A percentile compares a stretch with the other conserved stretches of the same genome.
These are phyloP conservation scores for Rhinolophus sinicus DNA, from an alignment of 2,113 vertebrate genomes.

Conservation along the genomic window DNA sequence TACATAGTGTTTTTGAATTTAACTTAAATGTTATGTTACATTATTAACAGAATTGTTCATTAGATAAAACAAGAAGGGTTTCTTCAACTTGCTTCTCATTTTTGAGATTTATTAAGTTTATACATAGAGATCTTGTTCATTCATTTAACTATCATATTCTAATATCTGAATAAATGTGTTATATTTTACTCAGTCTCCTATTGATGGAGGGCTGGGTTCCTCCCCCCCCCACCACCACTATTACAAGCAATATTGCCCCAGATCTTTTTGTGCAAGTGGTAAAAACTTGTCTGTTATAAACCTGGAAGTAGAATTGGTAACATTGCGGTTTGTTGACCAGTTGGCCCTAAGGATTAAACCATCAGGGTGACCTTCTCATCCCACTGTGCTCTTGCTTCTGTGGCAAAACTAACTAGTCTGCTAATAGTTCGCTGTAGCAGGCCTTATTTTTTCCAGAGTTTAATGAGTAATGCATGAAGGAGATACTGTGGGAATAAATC, in stretches of 20 bases:
- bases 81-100: background rate
- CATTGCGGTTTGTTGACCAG: background rate
- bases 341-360: background rate
- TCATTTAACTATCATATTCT: background rate
- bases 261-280: background rate
- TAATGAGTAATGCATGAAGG: background rate
- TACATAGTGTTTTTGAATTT: constrained; percentile 1
- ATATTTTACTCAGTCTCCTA: background rate
- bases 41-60: background rate
- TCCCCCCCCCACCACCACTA: background rate
- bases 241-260: background rate
- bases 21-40: background rate
- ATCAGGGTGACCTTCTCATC: background rate
- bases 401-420: background rate
- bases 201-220: background rate
- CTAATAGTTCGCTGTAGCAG: background rate
- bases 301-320: background rate
- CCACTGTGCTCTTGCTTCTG: background rate
- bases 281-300: background rate
- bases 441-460: background rate
- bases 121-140: background rate
- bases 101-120: background rate
- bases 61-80: too few species aligned
- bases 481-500: background rate
- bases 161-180: background rate